Percentiles rank a stretch among this genome's conserved stretches.
phyloP scores from a whole-genome alignment of 2,113 vertebrate genomes.

The Catagonus wagneri region DNA sequence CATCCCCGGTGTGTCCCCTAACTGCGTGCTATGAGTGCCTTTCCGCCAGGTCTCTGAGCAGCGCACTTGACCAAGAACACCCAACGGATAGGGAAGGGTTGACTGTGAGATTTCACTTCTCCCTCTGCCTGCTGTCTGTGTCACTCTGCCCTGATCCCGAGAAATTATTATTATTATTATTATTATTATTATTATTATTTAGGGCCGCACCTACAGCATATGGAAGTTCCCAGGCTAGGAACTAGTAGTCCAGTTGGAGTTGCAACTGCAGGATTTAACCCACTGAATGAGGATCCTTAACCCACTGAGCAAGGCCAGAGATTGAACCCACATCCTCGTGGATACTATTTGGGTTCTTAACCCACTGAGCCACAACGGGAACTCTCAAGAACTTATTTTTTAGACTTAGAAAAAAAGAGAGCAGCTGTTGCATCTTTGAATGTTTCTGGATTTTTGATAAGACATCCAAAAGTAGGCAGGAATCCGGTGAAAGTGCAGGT shows the following conservation, averaged over 20 bases:
- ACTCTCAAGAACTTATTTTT: neutral
- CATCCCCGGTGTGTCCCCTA: neutral
- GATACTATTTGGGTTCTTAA: no score
- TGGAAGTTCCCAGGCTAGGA: no score
- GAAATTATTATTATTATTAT: neutral
- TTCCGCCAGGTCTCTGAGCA: neutral
- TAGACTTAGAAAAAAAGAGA: neutral
- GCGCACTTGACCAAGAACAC: neutral
- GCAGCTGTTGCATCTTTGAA: neutral
- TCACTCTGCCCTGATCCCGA: neutral
- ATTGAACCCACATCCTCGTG: no score
- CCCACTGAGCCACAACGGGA: no score
- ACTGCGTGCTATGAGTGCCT: no score
- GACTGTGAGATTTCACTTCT: neutral
- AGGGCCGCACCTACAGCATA: no score
- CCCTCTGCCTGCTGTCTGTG: neutral
- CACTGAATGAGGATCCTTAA: no score
- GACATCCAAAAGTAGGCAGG: neutral
- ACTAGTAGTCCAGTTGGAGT: no score
- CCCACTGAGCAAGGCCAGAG: no score
- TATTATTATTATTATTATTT: neutral
- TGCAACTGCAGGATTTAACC: no score
- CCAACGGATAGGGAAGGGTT: neutral
- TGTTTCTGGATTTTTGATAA: neutral
- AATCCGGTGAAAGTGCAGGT: neutral